A percentile compares a stretch with the other conserved stretches of the same genome.
phyloP scores from a whole-genome alignment of 2,797 vertebrate species.

The Selene dorsalis region DNA sequence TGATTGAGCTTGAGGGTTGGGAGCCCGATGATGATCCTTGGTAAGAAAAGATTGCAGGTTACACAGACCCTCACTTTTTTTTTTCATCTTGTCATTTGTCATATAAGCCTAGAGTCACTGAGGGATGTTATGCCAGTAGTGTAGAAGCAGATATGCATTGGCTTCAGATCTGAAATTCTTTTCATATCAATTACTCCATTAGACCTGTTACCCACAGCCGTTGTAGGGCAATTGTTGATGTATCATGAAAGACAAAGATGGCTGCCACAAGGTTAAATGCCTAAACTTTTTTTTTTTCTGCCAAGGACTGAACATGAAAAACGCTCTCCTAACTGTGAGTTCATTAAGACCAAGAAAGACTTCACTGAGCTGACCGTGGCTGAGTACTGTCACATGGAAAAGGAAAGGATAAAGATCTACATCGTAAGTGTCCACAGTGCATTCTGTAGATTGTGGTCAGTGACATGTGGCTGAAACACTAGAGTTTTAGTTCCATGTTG shows the following conservation, averaged over 20 bases:
- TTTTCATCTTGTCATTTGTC: neutral
- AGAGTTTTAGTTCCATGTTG: neutral
- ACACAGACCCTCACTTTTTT: neutral
- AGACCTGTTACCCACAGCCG: neutral
- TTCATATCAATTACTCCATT: neutral
- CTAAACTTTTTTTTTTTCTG: neutral
- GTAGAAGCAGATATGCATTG: too few relatives aligned
- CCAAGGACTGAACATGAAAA: slow-evolving; percentile 84
- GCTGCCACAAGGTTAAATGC: neutral
- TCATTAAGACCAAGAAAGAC: slow-evolving; percentile 82
- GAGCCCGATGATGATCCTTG: slow-evolving; percentile 87
- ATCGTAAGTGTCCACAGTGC: slow-evolving; percentile 75
- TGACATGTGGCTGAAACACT: neutral
- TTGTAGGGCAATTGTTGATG: neutral
- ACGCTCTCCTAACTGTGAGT: slow-evolving; percentile 81
- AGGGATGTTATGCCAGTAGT: neutral
- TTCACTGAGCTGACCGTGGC: slow-evolving; percentile 83
- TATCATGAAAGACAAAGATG: neutral
- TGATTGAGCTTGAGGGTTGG: slow-evolving; percentile 89
- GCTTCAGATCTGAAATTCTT: neutral
- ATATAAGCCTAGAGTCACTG: neutral
- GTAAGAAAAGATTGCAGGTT: slow-evolving; percentile 65
- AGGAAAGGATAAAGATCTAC: slow-evolving; percentile 83
- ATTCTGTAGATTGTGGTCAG: neutral
- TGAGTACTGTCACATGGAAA: slow-evolving; percentile 84